Percentiles rank a stretch among this genome's conserved stretches.
Evolutionary conservation across 1,140 invertebrate species (phyloP).

Genomic region (Dufourea novaeangliae): DNA sequence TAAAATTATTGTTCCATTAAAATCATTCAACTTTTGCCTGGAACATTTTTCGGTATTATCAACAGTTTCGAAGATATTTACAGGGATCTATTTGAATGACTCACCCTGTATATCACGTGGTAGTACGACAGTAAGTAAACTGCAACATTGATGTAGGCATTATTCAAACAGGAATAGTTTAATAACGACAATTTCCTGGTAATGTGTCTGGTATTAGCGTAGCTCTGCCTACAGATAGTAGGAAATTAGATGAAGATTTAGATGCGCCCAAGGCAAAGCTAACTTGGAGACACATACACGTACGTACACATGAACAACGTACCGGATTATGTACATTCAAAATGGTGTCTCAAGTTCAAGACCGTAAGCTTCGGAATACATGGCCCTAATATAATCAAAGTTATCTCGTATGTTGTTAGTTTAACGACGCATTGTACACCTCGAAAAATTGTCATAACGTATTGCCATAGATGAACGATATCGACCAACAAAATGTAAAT

Average conservation of each 20-base stretch:
- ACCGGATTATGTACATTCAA: neutral
- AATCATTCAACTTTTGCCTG: too few relatives aligned
- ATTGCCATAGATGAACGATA: neutral
- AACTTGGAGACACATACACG: slow-evolving; percentile 10
- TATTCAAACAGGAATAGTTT: slow-evolving; percentile 37
- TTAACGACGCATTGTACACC: neutral
- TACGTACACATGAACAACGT: neutral
- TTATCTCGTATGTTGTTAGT: neutral
- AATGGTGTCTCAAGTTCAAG: slow-evolving; percentile 42
- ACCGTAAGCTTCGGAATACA: slow-evolving; percentile 17
- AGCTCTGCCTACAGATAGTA: slow-evolving; percentile 14
- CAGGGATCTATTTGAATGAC: too few relatives aligned
- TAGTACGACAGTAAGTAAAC: slow-evolving; percentile 3
- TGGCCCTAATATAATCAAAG: slow-evolving; percentile 23
- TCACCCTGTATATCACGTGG: neutral
- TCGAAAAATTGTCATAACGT: neutral
- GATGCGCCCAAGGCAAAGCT: slow-evolving; percentile 22
- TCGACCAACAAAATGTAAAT: too few relatives aligned
- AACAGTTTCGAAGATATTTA: too few relatives aligned
- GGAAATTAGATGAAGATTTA: slow-evolving; percentile 41
- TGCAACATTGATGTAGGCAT: slow-evolving; percentile 5
- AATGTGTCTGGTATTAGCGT: slow-evolving; percentile 25
- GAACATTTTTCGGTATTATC: too few relatives aligned
- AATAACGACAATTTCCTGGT: slow-evolving; percentile 39
- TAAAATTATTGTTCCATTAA: too few relatives aligned